Percentiles rank a stretch among this genome's conserved stretches.
These are phyloP conservation scores for Regulus satrapa DNA, from an alignment of 2,113 vertebrate genomes.

Conservation along the genomic window DNA sequence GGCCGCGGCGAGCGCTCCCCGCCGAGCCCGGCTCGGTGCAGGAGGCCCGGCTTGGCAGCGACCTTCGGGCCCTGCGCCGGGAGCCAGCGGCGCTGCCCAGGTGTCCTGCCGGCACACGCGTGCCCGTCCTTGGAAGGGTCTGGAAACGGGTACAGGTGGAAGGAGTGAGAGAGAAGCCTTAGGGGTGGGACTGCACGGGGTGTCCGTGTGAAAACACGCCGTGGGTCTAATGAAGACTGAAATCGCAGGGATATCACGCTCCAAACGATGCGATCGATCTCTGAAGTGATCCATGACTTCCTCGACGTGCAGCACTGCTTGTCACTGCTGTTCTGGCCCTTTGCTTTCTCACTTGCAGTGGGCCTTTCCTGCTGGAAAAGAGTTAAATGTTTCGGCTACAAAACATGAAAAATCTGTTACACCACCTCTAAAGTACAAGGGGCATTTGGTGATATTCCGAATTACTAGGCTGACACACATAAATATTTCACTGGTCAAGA, in stretches of 20 bases:
- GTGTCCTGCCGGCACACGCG: not conserved
- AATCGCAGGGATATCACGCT: not conserved
- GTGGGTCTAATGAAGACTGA: not conserved
- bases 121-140: not conserved
- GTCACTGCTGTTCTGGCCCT: rapidly evolving
- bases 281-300: rapidly evolving
- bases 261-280: rapidly evolving
- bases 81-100: not conserved
- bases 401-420: not conserved
- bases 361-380: not conserved
- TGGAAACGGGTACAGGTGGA: rapidly evolving
- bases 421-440: not conserved
- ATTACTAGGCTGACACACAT: not conserved
- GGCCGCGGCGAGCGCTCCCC: not conserved
- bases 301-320: not conserved
- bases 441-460: not conserved
- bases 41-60: not conserved
- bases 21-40: not conserved
- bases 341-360: rapidly evolving
- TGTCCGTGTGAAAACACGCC: rapidly evolving
- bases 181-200: rapidly evolving
- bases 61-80: rapidly evolving
- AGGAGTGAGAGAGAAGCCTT: rapidly evolving
- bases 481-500: not conserved
- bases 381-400: not conserved